Percentiles rank a stretch among this genome's conserved stretches.
These are phyloP conservation scores for Phaonia tiefii DNA, from an alignment of 2,888 invertebrate genomes.

Conservation along the genomic window DNA sequence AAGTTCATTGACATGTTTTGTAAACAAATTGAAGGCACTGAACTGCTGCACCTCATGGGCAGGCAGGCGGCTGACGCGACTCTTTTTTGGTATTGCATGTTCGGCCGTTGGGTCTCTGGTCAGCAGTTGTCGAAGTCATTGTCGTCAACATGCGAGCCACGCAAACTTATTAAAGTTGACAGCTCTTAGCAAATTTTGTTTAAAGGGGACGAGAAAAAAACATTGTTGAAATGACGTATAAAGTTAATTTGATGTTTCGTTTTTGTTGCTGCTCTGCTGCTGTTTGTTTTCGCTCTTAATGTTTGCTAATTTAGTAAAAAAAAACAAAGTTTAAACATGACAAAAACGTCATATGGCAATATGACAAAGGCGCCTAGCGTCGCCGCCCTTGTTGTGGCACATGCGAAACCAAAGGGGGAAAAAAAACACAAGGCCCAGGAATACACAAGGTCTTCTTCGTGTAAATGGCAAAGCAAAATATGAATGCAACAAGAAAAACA, in stretches of 20 bases:
- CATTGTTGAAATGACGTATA: no score
- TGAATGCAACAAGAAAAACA: background rate
- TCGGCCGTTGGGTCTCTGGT: background rate
- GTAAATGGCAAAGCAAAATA: background rate
- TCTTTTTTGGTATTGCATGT: background rate
- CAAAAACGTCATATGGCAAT: background rate
- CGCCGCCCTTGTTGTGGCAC: slow-evolving; percentile 43
- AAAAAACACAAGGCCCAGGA: background rate
- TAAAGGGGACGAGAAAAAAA: background rate
- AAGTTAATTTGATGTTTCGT: background rate
- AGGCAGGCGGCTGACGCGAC: no score
- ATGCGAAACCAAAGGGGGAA: slow-evolving; percentile 33
- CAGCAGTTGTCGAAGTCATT: slow-evolving; percentile 62
- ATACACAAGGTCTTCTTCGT: no score
- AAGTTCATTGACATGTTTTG: slow-evolving; percentile 61
- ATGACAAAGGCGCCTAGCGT: slow-evolving; percentile 56
- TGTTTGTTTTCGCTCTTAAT: background rate
- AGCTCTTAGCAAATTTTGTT: no score
- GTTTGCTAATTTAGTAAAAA: slow-evolving; percentile 15
- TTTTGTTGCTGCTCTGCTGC: background rate
- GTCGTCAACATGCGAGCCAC: slow-evolving; percentile 34
- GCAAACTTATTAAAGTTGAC: slow-evolving; percentile 62
- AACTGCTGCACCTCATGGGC: slow-evolving; percentile 43
- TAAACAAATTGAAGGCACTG: slow-evolving; percentile 65
- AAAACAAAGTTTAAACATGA: background rate